Conservation (phyloP, 2,113 vertebrate species). For the Pteronura brasiliensis region DNA sequence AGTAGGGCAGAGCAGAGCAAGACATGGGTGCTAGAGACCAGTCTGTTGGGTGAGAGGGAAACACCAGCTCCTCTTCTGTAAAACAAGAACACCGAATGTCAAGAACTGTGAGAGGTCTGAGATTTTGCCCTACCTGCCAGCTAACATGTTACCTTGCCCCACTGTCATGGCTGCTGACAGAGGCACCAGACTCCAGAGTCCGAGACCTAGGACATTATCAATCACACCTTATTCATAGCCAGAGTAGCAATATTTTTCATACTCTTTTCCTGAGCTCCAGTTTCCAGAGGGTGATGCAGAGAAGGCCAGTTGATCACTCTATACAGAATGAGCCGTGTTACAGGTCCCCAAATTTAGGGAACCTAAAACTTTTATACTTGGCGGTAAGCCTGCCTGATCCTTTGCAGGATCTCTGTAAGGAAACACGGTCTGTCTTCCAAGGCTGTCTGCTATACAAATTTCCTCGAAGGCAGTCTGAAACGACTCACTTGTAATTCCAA, state of each 20-base stretch:
- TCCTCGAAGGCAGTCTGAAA: neutral
- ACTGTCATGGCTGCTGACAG: neutral
- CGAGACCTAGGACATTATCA: neutral
- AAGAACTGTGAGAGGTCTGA: neutral
- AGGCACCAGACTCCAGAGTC: neutral
- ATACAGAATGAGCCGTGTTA: neutral
- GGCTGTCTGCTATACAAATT: neutral
- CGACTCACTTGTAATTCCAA: neutral
- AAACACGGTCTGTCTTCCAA: neutral
- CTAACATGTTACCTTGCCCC: neutral
- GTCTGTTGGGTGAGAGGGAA: neutral
- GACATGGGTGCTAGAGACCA: neutral
- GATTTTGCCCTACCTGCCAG: neutral
- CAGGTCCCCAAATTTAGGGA: neutral
- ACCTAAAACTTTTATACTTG: neutral
- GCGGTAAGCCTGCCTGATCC: neutral
- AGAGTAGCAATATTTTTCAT: neutral
- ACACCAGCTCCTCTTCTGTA: neutral
- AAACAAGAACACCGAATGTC: neutral
- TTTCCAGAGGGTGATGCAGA: neutral
- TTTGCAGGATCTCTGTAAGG: neutral
- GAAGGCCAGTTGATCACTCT: neutral
- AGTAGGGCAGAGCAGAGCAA: neutral
- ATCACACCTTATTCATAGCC: neutral
- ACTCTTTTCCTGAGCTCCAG: neutral